Evolutionary conservation across 2,113 vertebrate genomes (phyloP), one percentile per base, ranked within the genome.

Genomic region (Phrynosoma platyrhinos): DNA sequence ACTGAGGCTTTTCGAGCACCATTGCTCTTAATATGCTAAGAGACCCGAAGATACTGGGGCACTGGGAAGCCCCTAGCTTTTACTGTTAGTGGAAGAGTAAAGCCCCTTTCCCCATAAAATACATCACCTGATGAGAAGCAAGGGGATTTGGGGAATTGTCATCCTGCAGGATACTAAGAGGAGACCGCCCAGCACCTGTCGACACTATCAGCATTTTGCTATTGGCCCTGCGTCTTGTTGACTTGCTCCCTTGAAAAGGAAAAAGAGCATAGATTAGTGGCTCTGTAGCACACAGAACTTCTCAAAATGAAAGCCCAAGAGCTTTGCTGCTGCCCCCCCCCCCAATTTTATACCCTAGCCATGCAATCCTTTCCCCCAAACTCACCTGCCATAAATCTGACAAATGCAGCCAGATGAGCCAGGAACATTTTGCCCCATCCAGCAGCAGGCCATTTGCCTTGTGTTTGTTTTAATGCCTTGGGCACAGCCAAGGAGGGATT

Each of bases 161-260:
- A 36, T 97, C 98, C 68, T 93, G 98, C 0, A 99, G 97, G 89
- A 98, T 83, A 90, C 98, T 98, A 91, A 99, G 97, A 0, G 98
- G 98, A 4, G 98, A 98, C 27, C 99, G 97, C 4, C 97, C 96
- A 92, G 62, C 96, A 93, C 84, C 91, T 72, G 83, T 89, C 76
- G 89, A 90, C 4, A 80, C 42, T 18, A 9, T 91, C 94, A 92
- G 89, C 0, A 92, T 86, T 87, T 96, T 97, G 91, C 75, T 96
- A 91, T 79, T 91, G 78, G 85, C 47, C 71, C 96, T 97, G 83
- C 94, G 80, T 83, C 93, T 96, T 3, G 32, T 0, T 0, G 71
- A 23, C 79, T 95, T 97, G 85, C 90, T 93, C 84, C 95, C 97
- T 97, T 66, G 18, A 6, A 52, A 87, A 81, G 20, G n/a, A 81